Conservation (phyloP, 1,140 invertebrate genomes). For the Caenorhabditis elegans region DNA sequence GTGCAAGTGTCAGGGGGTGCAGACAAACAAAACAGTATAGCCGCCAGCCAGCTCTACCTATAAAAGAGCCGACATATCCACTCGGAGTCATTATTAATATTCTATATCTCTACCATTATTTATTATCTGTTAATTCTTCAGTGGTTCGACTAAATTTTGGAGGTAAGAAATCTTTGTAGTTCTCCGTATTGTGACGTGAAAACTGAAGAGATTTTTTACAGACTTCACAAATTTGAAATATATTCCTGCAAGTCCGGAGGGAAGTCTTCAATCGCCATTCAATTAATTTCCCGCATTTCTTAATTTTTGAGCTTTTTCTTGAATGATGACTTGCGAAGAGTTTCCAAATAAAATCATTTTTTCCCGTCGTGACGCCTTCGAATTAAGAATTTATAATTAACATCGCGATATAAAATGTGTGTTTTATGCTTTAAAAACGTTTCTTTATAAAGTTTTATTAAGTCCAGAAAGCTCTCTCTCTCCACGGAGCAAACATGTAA, state of each 20-base stretch:
- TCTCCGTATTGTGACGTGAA: background rate
- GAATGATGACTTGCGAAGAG: background rate
- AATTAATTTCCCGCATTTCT: background rate
- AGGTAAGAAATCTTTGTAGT: slow-evolving; percentile 32
- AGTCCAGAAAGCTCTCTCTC: too few relatives aligned
- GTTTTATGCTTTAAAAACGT: too few relatives aligned
- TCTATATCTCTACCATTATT: background rate
- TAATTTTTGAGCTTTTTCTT: slow-evolving; percentile 12
- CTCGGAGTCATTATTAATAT: too few relatives aligned
- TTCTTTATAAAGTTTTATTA: background rate
- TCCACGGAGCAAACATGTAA: slow-evolving; percentile 12
- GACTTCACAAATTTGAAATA: too few relatives aligned
- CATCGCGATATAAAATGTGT: too few relatives aligned
- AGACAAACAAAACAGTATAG: slow-evolving; percentile 7
- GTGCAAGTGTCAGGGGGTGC: slow-evolving; percentile 16
- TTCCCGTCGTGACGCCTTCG: background rate
- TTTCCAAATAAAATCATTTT: background rate
- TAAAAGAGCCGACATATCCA: background rate
- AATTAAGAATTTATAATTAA: too few relatives aligned
- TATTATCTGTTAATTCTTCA: background rate
- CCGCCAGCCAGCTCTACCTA: background rate
- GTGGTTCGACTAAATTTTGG: too few relatives aligned
- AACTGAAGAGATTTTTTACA: slow-evolving; percentile 33
- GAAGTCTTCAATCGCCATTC: too few relatives aligned
- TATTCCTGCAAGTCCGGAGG: too few relatives aligned